Percentiles rank a stretch among this genome's conserved stretches.
phyloP scores from a whole-genome alignment of 2,797 vertebrate genomes.

The Rhynchonycteris naso region DNA sequence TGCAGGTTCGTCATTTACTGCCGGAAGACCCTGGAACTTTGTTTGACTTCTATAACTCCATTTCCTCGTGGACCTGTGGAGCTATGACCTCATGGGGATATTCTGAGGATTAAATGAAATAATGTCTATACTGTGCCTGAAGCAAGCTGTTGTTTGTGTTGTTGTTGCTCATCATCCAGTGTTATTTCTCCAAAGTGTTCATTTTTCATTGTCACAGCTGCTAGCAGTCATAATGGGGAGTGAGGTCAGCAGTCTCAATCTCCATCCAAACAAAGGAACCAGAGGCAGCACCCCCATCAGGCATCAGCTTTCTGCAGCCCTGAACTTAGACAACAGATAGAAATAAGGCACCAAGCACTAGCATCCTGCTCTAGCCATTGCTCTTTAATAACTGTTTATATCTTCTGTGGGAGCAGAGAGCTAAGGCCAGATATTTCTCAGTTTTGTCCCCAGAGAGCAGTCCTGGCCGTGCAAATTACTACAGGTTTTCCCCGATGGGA shows the following conservation, averaged over 20 bases:
- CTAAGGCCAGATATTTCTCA: not conserved
- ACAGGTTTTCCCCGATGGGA: not conserved
- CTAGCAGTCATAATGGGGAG: not conserved
- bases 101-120: not conserved
- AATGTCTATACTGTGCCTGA: not conserved
- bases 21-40: not conserved
- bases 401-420: not conserved
- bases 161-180: not conserved
- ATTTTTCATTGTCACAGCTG: not conserved
- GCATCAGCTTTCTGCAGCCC: not conserved
- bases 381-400: not conserved
- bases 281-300: not conserved
- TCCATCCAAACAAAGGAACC: not conserved
- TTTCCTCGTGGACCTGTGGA: not conserved
- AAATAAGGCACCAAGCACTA: constrained; percentile 3
- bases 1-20: not conserved
- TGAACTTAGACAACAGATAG: not conserved
- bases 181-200: not conserved
- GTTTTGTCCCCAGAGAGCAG: not conserved
- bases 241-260: not conserved
- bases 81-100: not conserved
- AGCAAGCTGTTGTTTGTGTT: not conserved
- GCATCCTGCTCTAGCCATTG: not conserved
- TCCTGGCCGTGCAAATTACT: not conserved
- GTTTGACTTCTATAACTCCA: not conserved